These are phyloP conservation scores for Agrotis clavis DNA, from an alignment of 2,888 invertebrate species.

Conservation along the genomic window DNA sequence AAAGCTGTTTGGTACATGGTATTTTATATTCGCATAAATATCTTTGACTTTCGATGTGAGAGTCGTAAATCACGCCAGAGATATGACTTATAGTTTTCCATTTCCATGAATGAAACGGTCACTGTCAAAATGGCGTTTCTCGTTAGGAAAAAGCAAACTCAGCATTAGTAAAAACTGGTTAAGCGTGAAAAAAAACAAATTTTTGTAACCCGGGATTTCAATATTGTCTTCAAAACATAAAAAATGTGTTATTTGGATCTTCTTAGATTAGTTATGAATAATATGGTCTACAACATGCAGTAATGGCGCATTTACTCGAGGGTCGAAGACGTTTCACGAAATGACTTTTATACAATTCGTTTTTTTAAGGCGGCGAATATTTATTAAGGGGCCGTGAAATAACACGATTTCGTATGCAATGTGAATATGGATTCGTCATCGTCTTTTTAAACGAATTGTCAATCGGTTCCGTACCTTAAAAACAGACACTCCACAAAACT, in stretches of 20 bases:
- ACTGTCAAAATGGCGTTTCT: conserved; percentile 5
- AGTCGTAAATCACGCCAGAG: conserved; percentile 30
- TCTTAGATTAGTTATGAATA: background rate
- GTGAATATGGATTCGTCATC: too few relatives aligned
- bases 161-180: background rate
- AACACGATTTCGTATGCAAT: too few relatives aligned
- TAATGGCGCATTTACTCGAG: too few relatives aligned
- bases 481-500: background rate
- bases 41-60: background rate
- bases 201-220: background rate
- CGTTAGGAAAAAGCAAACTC: conserved; percentile 16
- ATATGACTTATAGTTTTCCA: conserved; percentile 8
- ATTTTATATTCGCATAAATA: conserved; percentile 25
- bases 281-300: background rate
- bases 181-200: background rate
- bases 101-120: conserved; percentile 16
- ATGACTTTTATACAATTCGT: too few relatives aligned
- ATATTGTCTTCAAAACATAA: background rate
- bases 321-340: too few relatives aligned
- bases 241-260: background rate
- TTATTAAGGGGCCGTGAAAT: too few relatives aligned
- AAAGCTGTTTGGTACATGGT: conserved; percentile 4
- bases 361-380: too few relatives aligned
- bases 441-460: too few relatives aligned
- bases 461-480: too few relatives aligned